These are phyloP conservation scores for Xestoiulus laeticollis DNA, from an alignment of 2,888 invertebrate genomes.

Conservation along the genomic window DNA sequence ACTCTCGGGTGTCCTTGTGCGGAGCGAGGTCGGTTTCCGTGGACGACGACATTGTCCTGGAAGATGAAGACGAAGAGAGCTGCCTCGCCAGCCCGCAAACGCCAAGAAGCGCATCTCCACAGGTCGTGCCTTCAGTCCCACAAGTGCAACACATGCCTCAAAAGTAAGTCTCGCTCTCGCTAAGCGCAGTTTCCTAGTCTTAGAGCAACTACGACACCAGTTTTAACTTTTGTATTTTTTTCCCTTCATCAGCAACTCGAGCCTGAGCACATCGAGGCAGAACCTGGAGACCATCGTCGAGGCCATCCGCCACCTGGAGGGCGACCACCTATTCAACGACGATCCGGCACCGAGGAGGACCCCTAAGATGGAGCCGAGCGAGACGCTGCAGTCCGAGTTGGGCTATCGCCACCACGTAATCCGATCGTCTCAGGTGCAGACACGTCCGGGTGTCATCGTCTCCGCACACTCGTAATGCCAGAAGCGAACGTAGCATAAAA, in stretches of 20 bases:
- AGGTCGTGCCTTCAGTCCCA: conserved; percentile 22
- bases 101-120: background rate
- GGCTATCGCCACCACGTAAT: conserved; percentile 58
- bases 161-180: background rate
- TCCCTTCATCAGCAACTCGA: conserved; percentile 45
- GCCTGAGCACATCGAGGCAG: conserved; percentile 82
- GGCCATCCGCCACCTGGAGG: conserved; percentile 97
- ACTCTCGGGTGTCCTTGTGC: background rate
- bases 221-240: background rate
- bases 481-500: background rate
- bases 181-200: no score
- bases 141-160: background rate
- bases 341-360: conserved; percentile 57
- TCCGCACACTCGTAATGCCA: conserved; percentile 55
- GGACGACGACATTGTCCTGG: conserved; percentile 18
- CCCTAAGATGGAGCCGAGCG: conserved; percentile 27
- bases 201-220: no score
- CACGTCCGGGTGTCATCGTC: conserved; percentile 89
- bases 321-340: conserved; percentile 90
- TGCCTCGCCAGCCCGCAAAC: conserved; percentile 1
- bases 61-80: background rate
- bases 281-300: conserved; percentile 98
- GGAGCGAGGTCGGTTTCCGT: background rate
- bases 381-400: background rate
- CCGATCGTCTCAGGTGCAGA: conserved; percentile 68